Evolutionary conservation across 1,140 invertebrate genomes (phyloP).

Genomic region (Portunus trituberculatus): DNA sequence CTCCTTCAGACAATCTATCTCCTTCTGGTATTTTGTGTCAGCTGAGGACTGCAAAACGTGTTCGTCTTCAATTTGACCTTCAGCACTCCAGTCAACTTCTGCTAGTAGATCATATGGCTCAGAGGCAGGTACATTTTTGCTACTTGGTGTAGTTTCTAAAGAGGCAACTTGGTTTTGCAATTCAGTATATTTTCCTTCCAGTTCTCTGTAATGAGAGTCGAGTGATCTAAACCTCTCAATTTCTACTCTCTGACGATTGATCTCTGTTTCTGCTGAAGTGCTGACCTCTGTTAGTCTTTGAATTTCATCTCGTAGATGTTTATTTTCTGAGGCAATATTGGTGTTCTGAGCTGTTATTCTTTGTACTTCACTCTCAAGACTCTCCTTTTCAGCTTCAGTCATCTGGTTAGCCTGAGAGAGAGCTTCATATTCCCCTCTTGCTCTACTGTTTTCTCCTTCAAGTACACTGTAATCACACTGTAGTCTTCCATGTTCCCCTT

Average conservation of each 20-base stretch:
- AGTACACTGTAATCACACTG: conserved; percentile 66
- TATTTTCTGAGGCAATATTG: conserved; percentile 66
- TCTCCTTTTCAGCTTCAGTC: conserved; percentile 76
- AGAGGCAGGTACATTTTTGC: conserved; percentile 42
- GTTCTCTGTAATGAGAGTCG: conserved; percentile 64
- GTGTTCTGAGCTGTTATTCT: conserved; percentile 67
- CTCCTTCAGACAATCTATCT: conserved; percentile 72
- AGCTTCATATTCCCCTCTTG: conserved; percentile 70
- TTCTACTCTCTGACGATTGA: conserved; percentile 63
- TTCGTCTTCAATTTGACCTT: conserved; percentile 75
- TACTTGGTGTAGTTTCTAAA: conserved; percentile 36
- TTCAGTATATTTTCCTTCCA: conserved; percentile 68
- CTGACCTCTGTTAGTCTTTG: conserved; percentile 74
- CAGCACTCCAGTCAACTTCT: conserved; percentile 76
- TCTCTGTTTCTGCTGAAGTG: conserved; percentile 74
- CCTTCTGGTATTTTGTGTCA: conserved; percentile 68
- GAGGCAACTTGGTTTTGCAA: conserved; percentile 61
- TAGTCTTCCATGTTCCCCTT: conserved; percentile 72
- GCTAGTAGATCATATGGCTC: conserved; percentile 59
- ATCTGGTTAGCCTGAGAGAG: conserved; percentile 74
- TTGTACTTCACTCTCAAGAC: conserved; percentile 74
- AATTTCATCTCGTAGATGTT: conserved; percentile 70
- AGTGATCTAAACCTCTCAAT: conserved; percentile 62
- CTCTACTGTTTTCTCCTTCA: conserved; percentile 72
- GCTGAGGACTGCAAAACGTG: conserved; percentile 71